phyloP scores from a whole-genome alignment of 2,888 invertebrate genomes.

The Lacanobia wlatinum region DNA sequence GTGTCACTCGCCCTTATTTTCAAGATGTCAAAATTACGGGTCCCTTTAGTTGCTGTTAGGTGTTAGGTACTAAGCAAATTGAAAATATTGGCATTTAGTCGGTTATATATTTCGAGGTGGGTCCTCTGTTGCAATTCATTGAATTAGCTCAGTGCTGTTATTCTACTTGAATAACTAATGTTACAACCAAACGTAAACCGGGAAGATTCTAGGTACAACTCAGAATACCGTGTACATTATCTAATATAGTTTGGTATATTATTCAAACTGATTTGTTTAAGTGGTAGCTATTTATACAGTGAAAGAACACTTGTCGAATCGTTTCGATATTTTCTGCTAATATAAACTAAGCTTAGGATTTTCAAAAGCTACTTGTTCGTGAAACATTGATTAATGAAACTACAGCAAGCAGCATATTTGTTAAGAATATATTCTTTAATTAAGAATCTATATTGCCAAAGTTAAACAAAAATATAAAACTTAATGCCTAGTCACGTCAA shows the following conservation, averaged over 20 bases:
- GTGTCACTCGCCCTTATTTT: constrained; percentile 40
- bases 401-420: constrained; percentile 11
- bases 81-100: constrained; percentile 43
- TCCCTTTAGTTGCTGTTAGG: constrained; percentile 53
- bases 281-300: constrained; percentile 34
- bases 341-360: background rate
- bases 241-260: constrained; percentile 13
- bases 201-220: background rate
- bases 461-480: constrained; percentile 44
- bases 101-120: background rate
- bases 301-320: constrained; percentile 9
- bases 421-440: constrained; percentile 22
- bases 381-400: background rate
- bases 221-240: constrained; percentile 1
- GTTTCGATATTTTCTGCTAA: constrained; percentile 4
- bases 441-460: constrained; percentile 55
- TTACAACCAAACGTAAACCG: background rate
- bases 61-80: constrained; percentile 27
- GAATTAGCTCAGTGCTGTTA: constrained; percentile 2
- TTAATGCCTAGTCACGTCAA: constrained; percentile 69
- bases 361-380: background rate
- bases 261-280: constrained; percentile 2
- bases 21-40: constrained; percentile 64
- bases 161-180: background rate
- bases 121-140: constrained; percentile 3